Base-by-base conservation (phyloP, 2,113 vertebrate genomes). In the Carassius auratus region DNA sequence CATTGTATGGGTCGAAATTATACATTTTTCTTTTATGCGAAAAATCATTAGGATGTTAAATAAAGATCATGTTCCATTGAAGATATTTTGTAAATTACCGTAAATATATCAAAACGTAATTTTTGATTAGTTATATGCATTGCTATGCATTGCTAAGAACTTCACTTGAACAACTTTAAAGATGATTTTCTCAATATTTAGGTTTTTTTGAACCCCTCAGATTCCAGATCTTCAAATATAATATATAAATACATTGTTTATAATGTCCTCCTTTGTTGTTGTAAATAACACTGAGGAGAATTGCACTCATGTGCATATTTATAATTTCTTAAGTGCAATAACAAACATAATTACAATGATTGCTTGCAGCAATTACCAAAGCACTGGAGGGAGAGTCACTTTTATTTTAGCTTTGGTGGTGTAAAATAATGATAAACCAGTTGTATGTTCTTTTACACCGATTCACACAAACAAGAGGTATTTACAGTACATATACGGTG, bases 201-300 rank as follows among this genome's bases (percentile, higher is more conserved):
- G 30, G 30, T 30, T 30, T 30, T 30, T 30, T 30, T 30, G 30
- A 30, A 30, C 1, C 30, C 30, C 30, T 30, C 30, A 30, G 30
- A 30, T 30, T 30, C 30, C 30, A 30, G 30, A 30, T 30, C 30
- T 30, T 30, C 30, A 30, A 30, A 30, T 30, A 30, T 30, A 30
- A 30, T 30, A 30, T 52, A 1, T 59, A 38, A 69, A 38, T 71
- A 69, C 19, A 10, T 42, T 21, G 0, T 12, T 4, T 42, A n/a
- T 73, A 73, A 73, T 13, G 14, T 19, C n/a, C 23, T 79, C 17
- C 23, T 59, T 79, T 71, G 8, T 23, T 71, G 89, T 83, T 73
- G 12, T 73, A 89, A 33, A 91, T 92, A 92, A 84, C 74, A 77
- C 5, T 81, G 74, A 86, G 14, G n/a, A 76, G 45, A 76, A 85